These are phyloP conservation scores for Artemia sinica DNA, from an alignment of 2,888 invertebrate species.

Conservation along the genomic window DNA sequence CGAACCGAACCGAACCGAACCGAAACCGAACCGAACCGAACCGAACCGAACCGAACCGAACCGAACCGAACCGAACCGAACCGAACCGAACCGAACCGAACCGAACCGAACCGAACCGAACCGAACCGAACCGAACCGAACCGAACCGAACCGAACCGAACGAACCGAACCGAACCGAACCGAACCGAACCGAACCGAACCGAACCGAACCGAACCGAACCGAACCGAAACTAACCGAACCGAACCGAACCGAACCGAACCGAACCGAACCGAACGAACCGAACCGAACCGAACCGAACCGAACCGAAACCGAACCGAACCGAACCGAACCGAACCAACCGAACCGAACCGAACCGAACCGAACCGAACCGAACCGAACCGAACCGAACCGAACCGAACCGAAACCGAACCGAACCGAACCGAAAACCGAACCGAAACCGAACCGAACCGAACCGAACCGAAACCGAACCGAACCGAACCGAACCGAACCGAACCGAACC, in stretches of 20 bases:
- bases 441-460: too few relatives aligned
- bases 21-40: too few relatives aligned
- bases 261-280: conserved; percentile 8
- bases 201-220: conserved; percentile 4
- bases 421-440: too few relatives aligned
- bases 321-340: too few relatives aligned
- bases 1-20: conserved; percentile 5
- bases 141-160: too few relatives aligned
- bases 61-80: conserved; percentile 5
- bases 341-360: conserved; percentile 5
- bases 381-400: too few relatives aligned
- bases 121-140: conserved; percentile 5
- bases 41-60: conserved; percentile 5
- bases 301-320: too few relatives aligned
- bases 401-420: too few relatives aligned
- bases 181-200: conserved; percentile 5
- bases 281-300: too few relatives aligned
- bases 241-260: conserved; percentile 4
- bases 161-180: conserved; percentile 8
- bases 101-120: conserved; percentile 5
- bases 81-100: conserved; percentile 5
- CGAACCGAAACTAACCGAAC: too few relatives aligned
- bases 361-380: conserved; percentile 5
- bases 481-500: conserved; percentile 5
- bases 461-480: too few relatives aligned